Percentiles rank a stretch among this genome's conserved stretches.
Evolutionary conservation across 2,888 invertebrate genomes (phyloP).

Genomic region (Thymelicus lineola): DNA sequence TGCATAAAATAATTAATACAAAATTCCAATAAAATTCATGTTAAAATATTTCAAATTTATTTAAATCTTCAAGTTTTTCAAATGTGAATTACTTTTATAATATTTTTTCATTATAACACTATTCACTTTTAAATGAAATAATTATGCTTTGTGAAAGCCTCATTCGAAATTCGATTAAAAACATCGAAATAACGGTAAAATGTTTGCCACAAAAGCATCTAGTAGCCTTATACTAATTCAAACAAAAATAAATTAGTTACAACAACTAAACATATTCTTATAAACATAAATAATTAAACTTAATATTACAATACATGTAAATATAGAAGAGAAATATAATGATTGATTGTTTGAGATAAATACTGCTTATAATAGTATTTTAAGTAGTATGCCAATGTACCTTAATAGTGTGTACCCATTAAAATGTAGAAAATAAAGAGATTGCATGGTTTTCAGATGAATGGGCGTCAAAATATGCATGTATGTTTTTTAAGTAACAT

Average conservation of each 20-base stretch:
- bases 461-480: too few relatives aligned
- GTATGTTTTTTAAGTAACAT: too few relatives aligned
- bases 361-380: background rate
- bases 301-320: background rate
- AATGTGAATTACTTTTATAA: background rate
- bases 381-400: too few relatives aligned
- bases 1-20: slow-evolving; percentile 30
- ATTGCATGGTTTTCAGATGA: too few relatives aligned
- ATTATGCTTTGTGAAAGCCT: background rate
- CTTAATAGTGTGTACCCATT: too few relatives aligned
- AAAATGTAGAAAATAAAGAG: too few relatives aligned
- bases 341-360: background rate
- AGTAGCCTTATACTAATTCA: background rate
- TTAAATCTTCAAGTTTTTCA: background rate
- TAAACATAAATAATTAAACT: background rate
- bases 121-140: too few relatives aligned
- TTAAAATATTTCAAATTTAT: background rate
- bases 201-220: background rate
- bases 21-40: background rate
- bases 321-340: background rate
- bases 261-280: slow-evolving; percentile 45
- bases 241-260: slow-evolving; percentile 42
- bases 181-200: background rate
- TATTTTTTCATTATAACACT: too few relatives aligned
- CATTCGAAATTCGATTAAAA: slow-evolving; percentile 3